A percentile compares a stretch with the other conserved stretches of the same genome.
Evolutionary conservation across 2,888 invertebrate species (phyloP).

Genomic region (Muschampia staudingeri): DNA sequence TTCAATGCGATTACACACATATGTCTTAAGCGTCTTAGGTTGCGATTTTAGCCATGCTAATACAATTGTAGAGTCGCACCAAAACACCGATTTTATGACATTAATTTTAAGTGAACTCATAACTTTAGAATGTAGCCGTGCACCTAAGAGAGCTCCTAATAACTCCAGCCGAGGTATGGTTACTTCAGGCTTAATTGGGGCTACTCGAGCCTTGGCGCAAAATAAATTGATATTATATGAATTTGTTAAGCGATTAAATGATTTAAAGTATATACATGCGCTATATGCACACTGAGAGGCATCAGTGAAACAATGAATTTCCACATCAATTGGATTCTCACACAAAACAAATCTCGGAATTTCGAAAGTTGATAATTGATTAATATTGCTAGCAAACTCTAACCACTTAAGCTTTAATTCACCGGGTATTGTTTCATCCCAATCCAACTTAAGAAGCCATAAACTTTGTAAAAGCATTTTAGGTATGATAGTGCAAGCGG

Average conservation of each 20-base stretch:
- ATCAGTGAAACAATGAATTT: slow-evolving; percentile 16
- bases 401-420: neutral
- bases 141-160: slow-evolving; percentile 9
- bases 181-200: neutral
- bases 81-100: neutral
- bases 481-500: neutral
- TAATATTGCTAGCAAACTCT: neutral
- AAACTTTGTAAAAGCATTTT: slow-evolving; percentile 1
- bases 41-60: neutral
- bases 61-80: neutral
- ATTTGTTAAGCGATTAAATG: neutral
- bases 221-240: neutral
- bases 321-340: neutral
- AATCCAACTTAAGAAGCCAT: neutral
- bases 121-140: neutral
- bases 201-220: slow-evolving; percentile 11
- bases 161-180: slow-evolving; percentile 2
- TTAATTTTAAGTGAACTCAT: neutral
- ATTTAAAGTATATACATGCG: neutral
- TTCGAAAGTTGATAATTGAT: neutral
- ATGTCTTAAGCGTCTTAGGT: neutral
- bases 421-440: neutral
- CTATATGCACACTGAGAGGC: neutral
- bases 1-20: neutral
- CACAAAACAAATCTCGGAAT: neutral